These are phyloP conservation scores for Pseudocheirus occidentalis DNA, from an alignment of 2,797 vertebrate genomes.

Conservation along the genomic window DNA sequence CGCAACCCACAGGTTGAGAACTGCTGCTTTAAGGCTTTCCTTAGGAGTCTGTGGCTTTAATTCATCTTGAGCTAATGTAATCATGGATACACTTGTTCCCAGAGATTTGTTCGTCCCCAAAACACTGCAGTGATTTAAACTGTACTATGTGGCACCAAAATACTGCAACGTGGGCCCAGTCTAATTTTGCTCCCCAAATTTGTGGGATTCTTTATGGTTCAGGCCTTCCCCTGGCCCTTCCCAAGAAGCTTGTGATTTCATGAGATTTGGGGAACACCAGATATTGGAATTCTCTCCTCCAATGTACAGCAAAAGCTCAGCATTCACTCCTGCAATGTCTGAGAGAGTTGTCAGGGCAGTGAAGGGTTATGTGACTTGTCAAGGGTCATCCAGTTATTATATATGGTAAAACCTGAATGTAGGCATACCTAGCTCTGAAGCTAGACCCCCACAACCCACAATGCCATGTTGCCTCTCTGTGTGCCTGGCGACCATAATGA, in stretches of 20 bases:
- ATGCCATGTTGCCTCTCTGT: background rate
- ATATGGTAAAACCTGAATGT: background rate
- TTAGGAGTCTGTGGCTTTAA: slow-evolving; percentile 33
- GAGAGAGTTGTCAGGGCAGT: background rate
- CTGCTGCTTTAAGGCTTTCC: background rate
- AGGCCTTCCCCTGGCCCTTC: background rate
- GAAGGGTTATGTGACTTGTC: background rate
- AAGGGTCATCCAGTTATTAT: background rate
- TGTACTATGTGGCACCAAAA: slow-evolving; percentile 1
- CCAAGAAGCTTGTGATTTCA: background rate
- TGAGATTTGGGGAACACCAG: background rate
- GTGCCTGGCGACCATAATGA: background rate
- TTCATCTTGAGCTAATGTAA: background rate
- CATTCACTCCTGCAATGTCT: background rate
- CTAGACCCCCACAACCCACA: background rate
- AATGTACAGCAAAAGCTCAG: too few species aligned
- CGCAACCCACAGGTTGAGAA: too few species aligned
- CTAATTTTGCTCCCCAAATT: background rate
- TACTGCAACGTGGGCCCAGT: background rate
- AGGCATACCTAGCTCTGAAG: background rate
- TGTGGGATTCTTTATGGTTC: background rate
- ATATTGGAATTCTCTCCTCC: too few species aligned
- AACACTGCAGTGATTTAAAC: background rate
- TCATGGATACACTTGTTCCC: background rate
- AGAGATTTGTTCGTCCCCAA: slow-evolving; percentile 19